Base-by-base conservation (phyloP, 2,797 vertebrate species). In the Liasis olivaceus region DNA sequence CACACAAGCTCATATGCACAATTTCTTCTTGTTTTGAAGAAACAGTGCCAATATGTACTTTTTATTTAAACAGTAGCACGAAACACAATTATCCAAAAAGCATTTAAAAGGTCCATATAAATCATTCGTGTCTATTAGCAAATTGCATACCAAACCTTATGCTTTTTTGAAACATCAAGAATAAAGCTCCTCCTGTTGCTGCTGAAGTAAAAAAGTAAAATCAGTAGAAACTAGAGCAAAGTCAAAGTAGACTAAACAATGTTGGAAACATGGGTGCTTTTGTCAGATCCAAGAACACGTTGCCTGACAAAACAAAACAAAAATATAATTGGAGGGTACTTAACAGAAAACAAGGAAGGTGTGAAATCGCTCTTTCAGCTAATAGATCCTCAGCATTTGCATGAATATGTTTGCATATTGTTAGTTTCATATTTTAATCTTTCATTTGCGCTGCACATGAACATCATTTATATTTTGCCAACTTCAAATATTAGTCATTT, bases 381-480 rank as follows among this genome's bases (percentile, higher is more conserved):
- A 97, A 97, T 95, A 97, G 96, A 96, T 94, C 96, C 94, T 96
- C 96, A 94, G 95, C 86, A 96, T 96, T 97, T 96, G 94, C 89
- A 60, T 96, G 97, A 96, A 96, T 97, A 97, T 97, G 97, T 97
- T 97, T 98, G 97, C 97, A 97, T 97, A 97, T 97, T 98, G 97
- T 96, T 96, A 96, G 95, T 95, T 97, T 97, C 97, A 95, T 97
- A 97, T 96, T 98, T 98, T 97, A 97, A 98, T 98, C 95, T 97
- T 97, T 96, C 97, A 97, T 98, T 98, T 97, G 97, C 95, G 97
- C 96, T 96, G 97, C 96, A 96, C 97, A 97, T 95, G 97, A 96
- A 97, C 96, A 97, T 97, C 96, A 97, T 97, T 97, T 97, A 96
- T 98, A 98, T 97, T 98, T 97, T 98, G 97, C 98, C 97, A 98